A percentile compares a stretch with the other conserved stretches of the same genome.
These are phyloP conservation scores for Hydrozoanthus gracilis DNA, from an alignment of 92 coral and sea anemone species.

Conservation along the genomic window DNA sequence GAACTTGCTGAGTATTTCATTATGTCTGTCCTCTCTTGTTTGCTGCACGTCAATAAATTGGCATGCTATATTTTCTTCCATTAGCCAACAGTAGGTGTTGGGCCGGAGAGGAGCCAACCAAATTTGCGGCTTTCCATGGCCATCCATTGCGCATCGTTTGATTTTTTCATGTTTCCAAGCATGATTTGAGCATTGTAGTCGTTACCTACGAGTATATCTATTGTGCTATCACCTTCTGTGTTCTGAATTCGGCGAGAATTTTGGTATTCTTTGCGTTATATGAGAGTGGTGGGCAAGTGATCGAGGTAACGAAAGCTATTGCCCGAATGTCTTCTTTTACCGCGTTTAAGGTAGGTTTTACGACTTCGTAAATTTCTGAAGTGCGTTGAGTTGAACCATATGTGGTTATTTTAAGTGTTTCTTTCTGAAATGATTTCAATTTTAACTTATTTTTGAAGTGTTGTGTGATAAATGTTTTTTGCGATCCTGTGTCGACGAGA, in stretches of 20 bases:
- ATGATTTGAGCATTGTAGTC: slow-evolving; percentile 18
- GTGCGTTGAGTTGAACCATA: slow-evolving; percentile 63
- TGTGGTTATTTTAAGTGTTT: slow-evolving; percentile 62
- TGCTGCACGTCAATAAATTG: slow-evolving; percentile 3
- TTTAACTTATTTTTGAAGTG: slow-evolving; percentile 56
- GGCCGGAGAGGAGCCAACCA: background rate
- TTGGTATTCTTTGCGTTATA: background rate
- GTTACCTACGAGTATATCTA: slow-evolving; percentile 38
- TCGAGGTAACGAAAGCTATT: slow-evolving; percentile 46
- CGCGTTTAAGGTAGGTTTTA: slow-evolving; percentile 9
- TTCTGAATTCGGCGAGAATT: slow-evolving; percentile 15
- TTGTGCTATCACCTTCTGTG: slow-evolving; percentile 3
- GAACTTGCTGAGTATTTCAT: slow-evolving; percentile 44
- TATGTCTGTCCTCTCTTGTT: slow-evolving; percentile 16
- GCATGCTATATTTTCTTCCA: background rate
- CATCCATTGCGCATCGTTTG: slow-evolving; percentile 11
- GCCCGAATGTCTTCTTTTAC: slow-evolving; percentile 31
- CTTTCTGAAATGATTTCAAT: slow-evolving; percentile 38
- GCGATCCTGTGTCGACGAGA: slow-evolving; percentile 70
- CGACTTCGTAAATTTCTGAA: slow-evolving; percentile 33
- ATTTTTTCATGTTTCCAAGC: slow-evolving; percentile 18
- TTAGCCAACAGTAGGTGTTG: background rate
- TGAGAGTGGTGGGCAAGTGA: slow-evolving; percentile 56
- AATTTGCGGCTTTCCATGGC: slow-evolving; percentile 13
- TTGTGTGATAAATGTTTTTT: slow-evolving; percentile 70